Conservation (phyloP, 2,113 vertebrate species). For the Trichomycterus rosablanca region DNA sequence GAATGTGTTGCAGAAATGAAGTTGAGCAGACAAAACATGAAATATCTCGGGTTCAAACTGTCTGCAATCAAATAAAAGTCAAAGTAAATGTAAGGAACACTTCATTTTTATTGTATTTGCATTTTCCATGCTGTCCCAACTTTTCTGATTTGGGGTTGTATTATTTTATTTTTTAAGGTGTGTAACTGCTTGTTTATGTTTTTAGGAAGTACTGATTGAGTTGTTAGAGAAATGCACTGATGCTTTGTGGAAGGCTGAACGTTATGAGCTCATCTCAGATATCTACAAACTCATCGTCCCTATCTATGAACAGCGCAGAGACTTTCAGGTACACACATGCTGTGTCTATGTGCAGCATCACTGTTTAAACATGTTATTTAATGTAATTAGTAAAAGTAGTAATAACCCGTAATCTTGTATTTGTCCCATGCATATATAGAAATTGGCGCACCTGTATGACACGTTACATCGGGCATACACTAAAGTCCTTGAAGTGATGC, state of each 20-base stretch:
- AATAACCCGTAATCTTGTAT: no score
- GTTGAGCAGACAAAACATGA: no score
- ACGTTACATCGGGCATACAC: conserved; percentile 93
- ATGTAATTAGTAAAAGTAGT: no score
- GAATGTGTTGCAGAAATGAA: no score
- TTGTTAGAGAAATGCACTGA: conserved; percentile 90
- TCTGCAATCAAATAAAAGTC: no score
- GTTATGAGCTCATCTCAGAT: conserved; percentile 93
- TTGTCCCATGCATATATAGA: conserved; percentile 61
- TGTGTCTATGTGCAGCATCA: background rate
- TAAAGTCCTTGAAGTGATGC: conserved; percentile 97
- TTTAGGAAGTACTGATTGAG: conserved; percentile 92
- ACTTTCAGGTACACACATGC: conserved; percentile 83
- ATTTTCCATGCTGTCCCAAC: no score
- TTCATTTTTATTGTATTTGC: no score
- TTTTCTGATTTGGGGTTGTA: no score
- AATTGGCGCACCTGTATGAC: conserved; percentile 92
- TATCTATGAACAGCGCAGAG: conserved; percentile 91
- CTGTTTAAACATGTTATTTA: no score
- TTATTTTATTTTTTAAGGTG: no score
- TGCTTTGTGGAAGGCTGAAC: conserved; percentile 97
- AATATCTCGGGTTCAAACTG: no score
- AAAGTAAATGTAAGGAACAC: no score
- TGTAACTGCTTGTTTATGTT: conserved; percentile 8
- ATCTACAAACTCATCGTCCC: conserved; percentile 95